Evolutionary conservation across 2,888 invertebrate genomes (phyloP).

Genomic region (Neoascia interrupta): DNA sequence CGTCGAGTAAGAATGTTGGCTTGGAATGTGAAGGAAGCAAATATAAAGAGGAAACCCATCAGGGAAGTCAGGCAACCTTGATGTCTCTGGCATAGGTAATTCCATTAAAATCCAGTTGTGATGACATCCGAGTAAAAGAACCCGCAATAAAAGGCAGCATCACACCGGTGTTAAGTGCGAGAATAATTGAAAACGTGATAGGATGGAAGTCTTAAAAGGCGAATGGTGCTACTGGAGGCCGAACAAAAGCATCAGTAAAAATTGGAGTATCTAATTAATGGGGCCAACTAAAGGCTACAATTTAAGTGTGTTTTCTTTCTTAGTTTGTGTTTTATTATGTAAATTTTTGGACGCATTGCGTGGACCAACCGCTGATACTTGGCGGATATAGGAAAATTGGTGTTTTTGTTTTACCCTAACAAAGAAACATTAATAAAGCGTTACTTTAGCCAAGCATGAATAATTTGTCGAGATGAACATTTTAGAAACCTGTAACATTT

Average conservation of each 20-base stretch:
- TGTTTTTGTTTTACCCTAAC: no score
- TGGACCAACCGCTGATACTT: no score
- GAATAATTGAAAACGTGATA: constrained; percentile 65
- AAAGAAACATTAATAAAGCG: no score
- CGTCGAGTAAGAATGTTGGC: constrained; percentile 10
- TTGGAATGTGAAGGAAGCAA: constrained; percentile 11
- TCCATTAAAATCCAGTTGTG: constrained; percentile 41
- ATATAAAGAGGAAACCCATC: constrained; percentile 6
- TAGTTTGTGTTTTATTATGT: background rate
- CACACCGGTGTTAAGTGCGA: constrained; percentile 42
- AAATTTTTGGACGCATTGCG: background rate
- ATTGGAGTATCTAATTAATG: constrained; percentile 10
- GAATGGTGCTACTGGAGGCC: background rate
- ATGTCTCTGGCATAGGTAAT: constrained; percentile 43
- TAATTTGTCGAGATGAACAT: no score
- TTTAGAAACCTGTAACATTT: no score
- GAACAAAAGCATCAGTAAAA: background rate
- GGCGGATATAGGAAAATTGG: no score
- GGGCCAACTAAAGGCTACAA: constrained; percentile 14
- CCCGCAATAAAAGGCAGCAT: constrained; percentile 47
- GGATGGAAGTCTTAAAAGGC: constrained; percentile 25
- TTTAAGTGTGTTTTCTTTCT: background rate
- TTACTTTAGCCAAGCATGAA: no score
- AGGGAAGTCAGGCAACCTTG: constrained; percentile 23
- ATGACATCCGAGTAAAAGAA: constrained; percentile 30